Conservation (phyloP, 2,888 invertebrate species). For the Dasysyrphus tricinctus region DNA sequence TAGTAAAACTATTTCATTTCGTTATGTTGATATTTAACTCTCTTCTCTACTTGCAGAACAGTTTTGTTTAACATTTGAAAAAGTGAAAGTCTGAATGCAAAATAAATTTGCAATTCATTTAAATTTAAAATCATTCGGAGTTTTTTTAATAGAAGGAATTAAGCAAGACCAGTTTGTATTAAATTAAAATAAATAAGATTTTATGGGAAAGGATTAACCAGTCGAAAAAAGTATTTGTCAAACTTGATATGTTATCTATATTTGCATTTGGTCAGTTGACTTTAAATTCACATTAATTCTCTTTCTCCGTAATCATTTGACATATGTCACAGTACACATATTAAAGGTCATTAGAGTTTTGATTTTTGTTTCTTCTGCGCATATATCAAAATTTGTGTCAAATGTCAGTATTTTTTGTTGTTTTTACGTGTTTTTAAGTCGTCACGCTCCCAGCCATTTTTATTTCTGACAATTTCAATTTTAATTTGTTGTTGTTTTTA, state of each 20-base stretch:
- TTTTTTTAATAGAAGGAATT: not conserved
- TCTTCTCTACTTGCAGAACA: not conserved
- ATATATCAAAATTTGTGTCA: too few relatives aligned
- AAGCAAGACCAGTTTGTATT: not conserved
- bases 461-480: too few relatives aligned
- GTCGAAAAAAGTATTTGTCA: not conserved
- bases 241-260: not conserved
- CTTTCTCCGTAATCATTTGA: not conserved
- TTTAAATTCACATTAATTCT: conserved; percentile 28
- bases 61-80: not conserved
- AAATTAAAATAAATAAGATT: not conserved
- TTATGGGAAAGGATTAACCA: not conserved
- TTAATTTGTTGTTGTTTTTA: too few relatives aligned
- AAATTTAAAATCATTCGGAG: not conserved
- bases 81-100: conserved; percentile 14
- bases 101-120: conserved; percentile 35
- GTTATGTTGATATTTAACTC: not conserved
- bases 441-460: too few relatives aligned
- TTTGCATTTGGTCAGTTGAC: conserved; percentile 1
- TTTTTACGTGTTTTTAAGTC: too few relatives aligned
- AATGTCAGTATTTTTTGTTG: too few relatives aligned
- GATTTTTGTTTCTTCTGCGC: too few relatives aligned
- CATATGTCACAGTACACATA: too few relatives aligned
- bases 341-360: too few relatives aligned
- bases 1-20: not conserved